phyloP scores from a whole-genome alignment of 2,797 vertebrate genomes.

The Babyrousa celebensis region DNA sequence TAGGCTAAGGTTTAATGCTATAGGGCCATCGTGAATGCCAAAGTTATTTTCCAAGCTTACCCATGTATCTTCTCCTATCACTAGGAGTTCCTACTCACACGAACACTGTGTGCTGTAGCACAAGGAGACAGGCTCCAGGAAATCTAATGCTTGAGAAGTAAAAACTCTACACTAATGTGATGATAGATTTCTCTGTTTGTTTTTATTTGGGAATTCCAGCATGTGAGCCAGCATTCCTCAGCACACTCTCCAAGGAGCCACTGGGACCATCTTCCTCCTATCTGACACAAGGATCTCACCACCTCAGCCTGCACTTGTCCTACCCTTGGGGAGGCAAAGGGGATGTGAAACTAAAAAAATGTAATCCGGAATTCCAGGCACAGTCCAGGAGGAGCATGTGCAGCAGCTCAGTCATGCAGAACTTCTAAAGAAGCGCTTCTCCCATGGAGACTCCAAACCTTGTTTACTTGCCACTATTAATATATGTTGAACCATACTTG shows the following conservation, averaged over 20 bases:
- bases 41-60: slow-evolving; percentile 52
- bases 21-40: not conserved
- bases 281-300: slow-evolving; percentile 70
- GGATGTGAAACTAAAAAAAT: not conserved
- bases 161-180: slow-evolving; percentile 65
- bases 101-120: not conserved
- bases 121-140: slow-evolving; percentile 54
- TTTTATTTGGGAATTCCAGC: slow-evolving; percentile 73
- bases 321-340: slow-evolving; percentile 14
- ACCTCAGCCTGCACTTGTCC: slow-evolving; percentile 17
- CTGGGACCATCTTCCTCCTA: not conserved
- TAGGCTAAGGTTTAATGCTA: slow-evolving; percentile 38
- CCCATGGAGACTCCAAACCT: slow-evolving; percentile 58
- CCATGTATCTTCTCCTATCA: slow-evolving; percentile 57
- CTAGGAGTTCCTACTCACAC: not conserved
- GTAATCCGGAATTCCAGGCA: slow-evolving; percentile 59
- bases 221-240: slow-evolving; percentile 60
- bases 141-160: slow-evolving; percentile 56
- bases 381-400: not conserved
- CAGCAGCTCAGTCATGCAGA: not conserved
- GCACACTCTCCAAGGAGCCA: slow-evolving; percentile 8
- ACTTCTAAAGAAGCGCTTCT: slow-evolving; percentile 72
- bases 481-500: slow-evolving; percentile 46
- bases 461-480: slow-evolving; percentile 77
- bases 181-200: slow-evolving; percentile 76